phyloP scores from a whole-genome alignment of 1,140 invertebrate species.

The Drosophila dunni region DNA sequence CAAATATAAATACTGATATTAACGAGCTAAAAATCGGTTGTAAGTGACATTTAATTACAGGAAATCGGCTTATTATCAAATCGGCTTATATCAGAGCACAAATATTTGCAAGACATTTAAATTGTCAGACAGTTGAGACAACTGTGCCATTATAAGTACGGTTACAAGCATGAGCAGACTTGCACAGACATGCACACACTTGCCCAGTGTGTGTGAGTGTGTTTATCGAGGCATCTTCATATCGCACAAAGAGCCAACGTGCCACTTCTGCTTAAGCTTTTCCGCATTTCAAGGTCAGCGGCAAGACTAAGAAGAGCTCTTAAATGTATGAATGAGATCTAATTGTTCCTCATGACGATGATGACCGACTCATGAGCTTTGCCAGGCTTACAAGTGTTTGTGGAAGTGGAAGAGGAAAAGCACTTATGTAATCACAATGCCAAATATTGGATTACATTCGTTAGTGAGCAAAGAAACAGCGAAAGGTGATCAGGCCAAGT shows the following conservation, averaged over 20 bases:
- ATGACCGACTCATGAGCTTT: slow-evolving; percentile 41
- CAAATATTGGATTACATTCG: slow-evolving; percentile 58
- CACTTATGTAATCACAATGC: slow-evolving; percentile 56
- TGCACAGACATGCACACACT: slow-evolving; percentile 13
- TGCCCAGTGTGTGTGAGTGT: slow-evolving; percentile 11
- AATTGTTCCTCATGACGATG: slow-evolving; percentile 71
- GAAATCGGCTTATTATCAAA: slow-evolving; percentile 61
- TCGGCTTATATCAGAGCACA: slow-evolving; percentile 49
- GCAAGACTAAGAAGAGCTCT: slow-evolving; percentile 66
- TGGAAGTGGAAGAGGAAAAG: slow-evolving; percentile 17
- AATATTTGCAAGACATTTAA: slow-evolving; percentile 39
- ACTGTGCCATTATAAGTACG: slow-evolving; percentile 25
- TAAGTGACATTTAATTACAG: slow-evolving; percentile 64
- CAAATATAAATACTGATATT: slow-evolving; percentile 6
- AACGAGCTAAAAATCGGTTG: not conserved
- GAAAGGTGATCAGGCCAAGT: slow-evolving; percentile 22
- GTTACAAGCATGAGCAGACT: slow-evolving; percentile 15
- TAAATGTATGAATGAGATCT: slow-evolving; percentile 77
- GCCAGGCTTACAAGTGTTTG: slow-evolving; percentile 11
- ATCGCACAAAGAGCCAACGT: slow-evolving; percentile 28
- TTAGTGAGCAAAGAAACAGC: slow-evolving; percentile 7
- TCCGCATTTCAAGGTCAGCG: slow-evolving; percentile 66
- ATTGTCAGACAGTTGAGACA: slow-evolving; percentile 24
- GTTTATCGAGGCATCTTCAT: slow-evolving; percentile 43
- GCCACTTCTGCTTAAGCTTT: slow-evolving; percentile 61